Evolutionary conservation across 37 sponge, comb jelly and placozoan genomes (phyloP), one percentile per base, ranked within the genome.

Genomic region (Corticium candelabrum): DNA sequence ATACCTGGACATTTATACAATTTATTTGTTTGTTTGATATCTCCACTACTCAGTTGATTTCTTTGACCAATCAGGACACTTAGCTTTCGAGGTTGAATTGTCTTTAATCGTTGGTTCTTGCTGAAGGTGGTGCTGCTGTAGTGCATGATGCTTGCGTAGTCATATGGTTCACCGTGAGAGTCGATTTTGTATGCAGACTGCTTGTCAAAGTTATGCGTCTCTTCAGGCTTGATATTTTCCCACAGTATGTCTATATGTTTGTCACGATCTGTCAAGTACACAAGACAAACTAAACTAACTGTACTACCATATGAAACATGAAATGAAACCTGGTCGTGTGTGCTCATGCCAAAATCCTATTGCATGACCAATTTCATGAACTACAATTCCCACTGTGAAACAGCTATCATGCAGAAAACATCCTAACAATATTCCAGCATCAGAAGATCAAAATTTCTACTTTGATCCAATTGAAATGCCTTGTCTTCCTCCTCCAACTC

Each of bases 231-330:
- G 37, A 82, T 39, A 37, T 82, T 82, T 34, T 82, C 82, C 82
- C 76, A 82, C 3, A 29, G 41, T 35, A 82, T 39, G 7, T 34
- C 41, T 62, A 82, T 41, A 37, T 82, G 68, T 33, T 37, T 31
- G 76, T 82, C 82, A 36, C 82, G 38, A 41, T 82, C 82, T 50
- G 62, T n/a, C n/a, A n/a, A n/a, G n/a, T n/a, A n/a, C n/a, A n/a
- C n/a, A n/a, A n/a, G n/a, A n/a, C n/a, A n/a, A n/a, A n/a, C n/a
- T n/a, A n/a, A n/a, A n/a, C n/a, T n/a, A n/a, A n/a, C n/a, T n/a
- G n/a, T n/a, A n/a, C n/a, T n/a, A n/a, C n/a, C n/a, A n/a, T n/a
- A n/a, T n/a, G n/a, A n/a, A n/a, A n/a, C n/a, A n/a, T n/a, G n/a
- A n/a, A n/a, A n/a, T n/a, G n/a, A n/a, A 27, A 50, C 62, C 62